Base-by-base conservation (phyloP, 1,140 invertebrate species). In the Anadara kagoshimensis region DNA sequence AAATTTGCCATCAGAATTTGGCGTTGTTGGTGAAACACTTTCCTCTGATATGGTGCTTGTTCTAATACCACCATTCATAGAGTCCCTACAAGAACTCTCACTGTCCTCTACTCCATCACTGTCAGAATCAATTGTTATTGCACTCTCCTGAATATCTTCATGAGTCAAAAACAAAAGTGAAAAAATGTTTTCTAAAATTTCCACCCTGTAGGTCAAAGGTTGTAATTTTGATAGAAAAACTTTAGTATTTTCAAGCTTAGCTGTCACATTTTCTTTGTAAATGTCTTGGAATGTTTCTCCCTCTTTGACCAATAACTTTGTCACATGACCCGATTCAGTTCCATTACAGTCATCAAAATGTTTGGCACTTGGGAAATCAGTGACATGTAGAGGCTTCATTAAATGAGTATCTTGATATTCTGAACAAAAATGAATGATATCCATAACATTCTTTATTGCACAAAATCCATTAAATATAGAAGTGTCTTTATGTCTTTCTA, bases 161-260 rank as follows among this genome's bases (percentile, higher is more conserved):
- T 85, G 78, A 45, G 79, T 88, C 10, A 87, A 69, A 83, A 90
- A 90, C 29, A 91, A 75, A 45, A 90, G 69, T 26, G 88, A 86
- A 78, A 89, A 91, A 8, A 91, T 82, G 84, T 90, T 87, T 78
- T 91, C 89, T 67, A 90, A 59, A 14, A 90, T 83, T 78, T 91
- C 90, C 4, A 90, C 75, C 14, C 89, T 73, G 67, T 85, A 89
- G 20, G 83, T 78, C 57, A 90, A 65, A 8, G 89, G 88, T 53
- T 84, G 84, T 20, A 90, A 75, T 64, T 83, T 77, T 20, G 76
- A 68, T 2, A 90, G 67, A 54, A 82, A 82, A 16, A 78, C 63
- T 75, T 82, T 82, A 8, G 78, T 75, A 58, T 75, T 57, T 18
- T 77, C 72, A 29, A 89, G 68, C 70, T 79, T 84, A 51, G 76